Evolutionary conservation across 2,888 invertebrate genomes (phyloP), one percentile per base, ranked within the genome.

Genomic region (Pomacea canaliculata): DNA sequence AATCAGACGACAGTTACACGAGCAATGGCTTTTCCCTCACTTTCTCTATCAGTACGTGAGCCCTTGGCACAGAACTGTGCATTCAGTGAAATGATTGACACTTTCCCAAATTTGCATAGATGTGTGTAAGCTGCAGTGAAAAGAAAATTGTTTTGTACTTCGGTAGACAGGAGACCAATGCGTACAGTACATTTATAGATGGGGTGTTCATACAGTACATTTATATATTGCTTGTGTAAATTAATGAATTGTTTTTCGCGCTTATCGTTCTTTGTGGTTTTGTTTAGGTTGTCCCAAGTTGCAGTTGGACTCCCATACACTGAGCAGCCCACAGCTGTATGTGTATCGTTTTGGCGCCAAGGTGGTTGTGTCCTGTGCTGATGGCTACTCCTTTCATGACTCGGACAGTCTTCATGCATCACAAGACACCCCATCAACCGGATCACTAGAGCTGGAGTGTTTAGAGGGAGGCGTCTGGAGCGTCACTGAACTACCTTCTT

Each of bases 381-480:
- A 16, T 18, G 87, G 86, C 12, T 84, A 85, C 70, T 63, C 73
- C 48, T 85, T 87, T 48, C 51, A 68, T 2, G 59, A 56, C 37
- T 62, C 37, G 12, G 19, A 51, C 51, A 37, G 51, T 1, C 70
- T 70, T 60, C 65, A 37, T 23, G 51, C 59, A 12, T 49, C 56
- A 1, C 0, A 48, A 0, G 16, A 60, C 7, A 79, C 82, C 0
- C 51, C 16, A 13, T 7, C 51, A 13, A 13, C 16, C 2, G 51
- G 8, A 10, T 13, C 51, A 7, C 51, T 56, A 4, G 72, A 12
- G 0, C 68, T 86, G 71, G 74, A 72, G 13, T 87, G 87, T 77
- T 74, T 78, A 9, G 83, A 76, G 48, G 83, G 79, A 23, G 87
- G 87, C n/a, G 74, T 73, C 37, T 87, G 87, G 87, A 79, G 79